phyloP scores from a whole-genome alignment of 2,797 vertebrate genomes.

The Muscicapa comitata region DNA sequence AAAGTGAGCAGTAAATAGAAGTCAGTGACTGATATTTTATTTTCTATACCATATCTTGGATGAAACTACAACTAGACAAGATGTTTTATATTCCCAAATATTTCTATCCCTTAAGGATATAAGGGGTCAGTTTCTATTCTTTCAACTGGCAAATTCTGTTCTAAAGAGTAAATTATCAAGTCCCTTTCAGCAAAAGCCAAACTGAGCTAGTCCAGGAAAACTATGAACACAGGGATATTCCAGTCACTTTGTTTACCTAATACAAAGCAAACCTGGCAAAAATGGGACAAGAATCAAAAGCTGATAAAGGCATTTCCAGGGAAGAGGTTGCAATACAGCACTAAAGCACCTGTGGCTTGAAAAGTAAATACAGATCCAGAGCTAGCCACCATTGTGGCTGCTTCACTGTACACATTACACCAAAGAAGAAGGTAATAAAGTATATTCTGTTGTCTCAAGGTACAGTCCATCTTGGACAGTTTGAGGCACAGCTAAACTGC shows the following conservation, averaged over 20 bases:
- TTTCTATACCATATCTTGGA: not conserved
- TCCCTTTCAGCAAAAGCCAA: not conserved
- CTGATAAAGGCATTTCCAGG: not conserved
- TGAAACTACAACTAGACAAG: not conserved
- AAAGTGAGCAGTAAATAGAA: not conserved
- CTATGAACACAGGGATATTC: not conserved
- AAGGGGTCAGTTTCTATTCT: not conserved
- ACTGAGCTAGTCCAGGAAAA: not conserved
- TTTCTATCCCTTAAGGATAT: not conserved
- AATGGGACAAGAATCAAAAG: not conserved
- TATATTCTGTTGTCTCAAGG: not conserved
- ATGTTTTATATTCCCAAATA: not conserved
- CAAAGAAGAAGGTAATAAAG: not conserved
- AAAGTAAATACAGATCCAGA: not conserved
- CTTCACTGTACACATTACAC: not conserved
- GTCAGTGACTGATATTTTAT: not conserved
- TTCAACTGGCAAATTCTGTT: not conserved
- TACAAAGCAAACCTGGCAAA: not conserved
- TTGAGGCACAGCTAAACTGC: not conserved
- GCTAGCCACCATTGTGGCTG: not conserved
- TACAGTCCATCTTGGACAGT: not conserved
- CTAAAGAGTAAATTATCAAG: not conserved
- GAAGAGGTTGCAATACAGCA: not conserved
- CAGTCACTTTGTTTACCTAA: not conserved
- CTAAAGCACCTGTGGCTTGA: accelerated